Evolutionary conservation across 1,140 invertebrate species (phyloP), one percentile per base, ranked within the genome.

Genomic region (Leptoteleia sp.): DNA sequence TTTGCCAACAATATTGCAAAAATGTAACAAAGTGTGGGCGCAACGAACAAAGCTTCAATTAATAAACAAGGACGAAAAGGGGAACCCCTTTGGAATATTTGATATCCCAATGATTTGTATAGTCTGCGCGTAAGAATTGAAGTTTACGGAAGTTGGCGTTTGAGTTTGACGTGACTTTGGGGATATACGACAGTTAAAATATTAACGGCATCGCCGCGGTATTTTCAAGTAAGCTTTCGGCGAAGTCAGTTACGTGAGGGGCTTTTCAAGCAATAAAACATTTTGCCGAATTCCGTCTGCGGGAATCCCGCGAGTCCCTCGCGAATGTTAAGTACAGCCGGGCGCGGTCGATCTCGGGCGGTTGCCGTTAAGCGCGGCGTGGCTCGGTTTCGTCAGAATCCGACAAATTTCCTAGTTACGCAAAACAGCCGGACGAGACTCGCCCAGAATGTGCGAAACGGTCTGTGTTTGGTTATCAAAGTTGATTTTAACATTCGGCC

Each of bases 221-320:
- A 52, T 52, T 50, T 50, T 52, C 25, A 50, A 48, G 43, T 1
- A 13, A 15, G 45, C 19, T n/a, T n/a, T 37, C 12, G 1, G 8
- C 17, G 42, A 61, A 59, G 40, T 59, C 42, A 31, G 8, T 4
- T 65, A 65, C 61, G 61, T 65, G 52, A 37, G 22, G 9, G 19
- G 52, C 29, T 70, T 70, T 45, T 27, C 22, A 70, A 70, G 65
- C 54, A 59, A 59, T 70, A 59, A 70, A 59, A 59, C 54, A 50
- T 59, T 55, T 57, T 19, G 19, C 13, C 47, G 37, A 71, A 59
- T 61, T 50, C 19, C 27, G 6, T 11, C 12, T 40, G 27, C 61
- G 9, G 59, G 52, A 40, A 50, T 64, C 42, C 33, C 27, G 52
- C 16, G 42, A 57, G 35, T 59, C n/a, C 45, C 71, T 61, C 19